Conservation (phyloP, 2,113 vertebrate genomes). For the Mirza zaza region DNA sequence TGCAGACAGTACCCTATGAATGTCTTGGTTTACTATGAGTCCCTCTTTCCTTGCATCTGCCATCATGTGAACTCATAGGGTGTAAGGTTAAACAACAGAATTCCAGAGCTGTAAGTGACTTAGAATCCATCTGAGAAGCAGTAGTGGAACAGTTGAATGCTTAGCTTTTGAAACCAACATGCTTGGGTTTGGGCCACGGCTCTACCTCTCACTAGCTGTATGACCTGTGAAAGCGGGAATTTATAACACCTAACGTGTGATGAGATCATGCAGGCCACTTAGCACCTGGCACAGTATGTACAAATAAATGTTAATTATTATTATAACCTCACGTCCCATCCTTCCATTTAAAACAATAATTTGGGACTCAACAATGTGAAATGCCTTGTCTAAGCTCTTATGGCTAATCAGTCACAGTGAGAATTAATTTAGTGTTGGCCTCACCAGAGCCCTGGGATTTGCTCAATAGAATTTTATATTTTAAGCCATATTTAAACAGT, state of each 20-base stretch:
- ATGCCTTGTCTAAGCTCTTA: neutral
- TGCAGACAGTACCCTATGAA: neutral
- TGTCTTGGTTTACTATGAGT: neutral
- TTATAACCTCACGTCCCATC: neutral
- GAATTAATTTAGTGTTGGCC: conserved; percentile 7
- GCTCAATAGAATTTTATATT: neutral
- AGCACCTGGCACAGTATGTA: neutral
- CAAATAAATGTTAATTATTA: neutral
- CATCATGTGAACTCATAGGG: neutral
- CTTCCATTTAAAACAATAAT: neutral
- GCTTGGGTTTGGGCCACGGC: neutral
- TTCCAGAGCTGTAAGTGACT: neutral
- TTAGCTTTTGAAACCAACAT: neutral
- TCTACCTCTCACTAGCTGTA: neutral
- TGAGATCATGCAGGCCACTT: neutral
- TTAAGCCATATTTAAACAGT: neutral
- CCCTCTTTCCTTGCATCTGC: neutral
- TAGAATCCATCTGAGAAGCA: neutral
- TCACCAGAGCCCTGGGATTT: neutral
- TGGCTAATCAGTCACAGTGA: neutral
- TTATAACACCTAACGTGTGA: neutral
- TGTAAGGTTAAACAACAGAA: neutral
- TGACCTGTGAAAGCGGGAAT: neutral
- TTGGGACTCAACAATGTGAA: neutral
- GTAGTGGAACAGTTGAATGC: neutral